These are phyloP conservation scores for Rhinopomastus cyanomelas DNA, from an alignment of 2,113 vertebrate genomes.

Conservation along the genomic window DNA sequence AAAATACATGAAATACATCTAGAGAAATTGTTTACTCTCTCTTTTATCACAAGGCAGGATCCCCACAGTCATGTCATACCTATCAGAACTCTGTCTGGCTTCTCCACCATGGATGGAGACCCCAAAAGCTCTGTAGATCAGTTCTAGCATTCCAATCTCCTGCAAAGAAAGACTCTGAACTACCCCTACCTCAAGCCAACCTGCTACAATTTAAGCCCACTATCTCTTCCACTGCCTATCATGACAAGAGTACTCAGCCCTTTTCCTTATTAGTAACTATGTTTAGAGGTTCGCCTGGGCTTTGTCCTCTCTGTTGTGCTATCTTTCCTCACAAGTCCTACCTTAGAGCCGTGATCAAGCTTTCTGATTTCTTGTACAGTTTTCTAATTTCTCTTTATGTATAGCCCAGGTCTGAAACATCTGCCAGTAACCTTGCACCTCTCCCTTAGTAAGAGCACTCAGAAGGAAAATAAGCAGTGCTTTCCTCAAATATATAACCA, in stretches of 20 bases:
- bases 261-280: neutral
- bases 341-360: neutral
- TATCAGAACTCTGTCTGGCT: neutral
- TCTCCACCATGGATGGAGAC: neutral
- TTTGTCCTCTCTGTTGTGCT: neutral
- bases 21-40: neutral
- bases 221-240: neutral
- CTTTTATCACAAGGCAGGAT: neutral
- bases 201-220: neutral
- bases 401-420: neutral
- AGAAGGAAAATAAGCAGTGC: rapidly evolving
- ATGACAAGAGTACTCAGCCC: rapidly evolving
- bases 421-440: neutral
- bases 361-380: neutral
- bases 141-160: neutral
- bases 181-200: rapidly evolving
- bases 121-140: neutral
- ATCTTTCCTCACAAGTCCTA: neutral
- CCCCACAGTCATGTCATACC: rapidly evolving
- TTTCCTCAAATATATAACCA: neutral
- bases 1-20: neutral
- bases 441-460: neutral
- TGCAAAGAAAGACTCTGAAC: neutral
- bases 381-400: neutral
- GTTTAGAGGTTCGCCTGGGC: neutral